Conservation (phyloP, 2,797 vertebrate species). For the Australoheros facetus region DNA sequence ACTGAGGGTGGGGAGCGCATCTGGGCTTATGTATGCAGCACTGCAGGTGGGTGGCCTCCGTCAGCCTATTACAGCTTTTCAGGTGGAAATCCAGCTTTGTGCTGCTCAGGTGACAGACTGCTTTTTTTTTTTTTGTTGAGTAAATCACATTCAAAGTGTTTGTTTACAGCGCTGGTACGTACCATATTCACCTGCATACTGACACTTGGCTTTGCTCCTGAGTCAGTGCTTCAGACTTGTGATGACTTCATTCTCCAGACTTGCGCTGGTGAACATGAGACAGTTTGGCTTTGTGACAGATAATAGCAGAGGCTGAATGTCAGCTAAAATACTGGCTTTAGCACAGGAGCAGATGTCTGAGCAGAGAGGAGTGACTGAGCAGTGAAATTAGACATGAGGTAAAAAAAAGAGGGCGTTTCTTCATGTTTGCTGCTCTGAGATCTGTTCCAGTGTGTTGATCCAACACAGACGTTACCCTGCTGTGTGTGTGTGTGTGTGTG, state of each 20-base stretch:
- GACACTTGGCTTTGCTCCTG: too few species aligned
- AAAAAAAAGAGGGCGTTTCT: background rate
- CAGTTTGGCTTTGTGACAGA: background rate
- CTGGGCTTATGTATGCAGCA: background rate
- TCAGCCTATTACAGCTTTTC: rapidly evolving
- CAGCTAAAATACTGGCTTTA: conserved; percentile 23
- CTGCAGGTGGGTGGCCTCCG: background rate
- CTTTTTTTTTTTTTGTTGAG: too few species aligned
- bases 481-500: too few species aligned
- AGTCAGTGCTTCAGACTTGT: background rate
- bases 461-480: too few species aligned
- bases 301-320: background rate
- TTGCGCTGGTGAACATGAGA: background rate
- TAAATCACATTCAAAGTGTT: too few species aligned
- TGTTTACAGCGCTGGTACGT: rapidly evolving
- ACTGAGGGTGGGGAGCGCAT: rapidly evolving
- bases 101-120: too few species aligned
- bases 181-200: background rate
- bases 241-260: background rate
- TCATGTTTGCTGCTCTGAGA: conserved; percentile 15
- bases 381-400: background rate
- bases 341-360: background rate
- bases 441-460: conserved; percentile 9
- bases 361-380: background rate
- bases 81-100: too few species aligned